Conservation (phyloP, 2,888 invertebrate genomes). For the Trichacis sp. region DNA sequence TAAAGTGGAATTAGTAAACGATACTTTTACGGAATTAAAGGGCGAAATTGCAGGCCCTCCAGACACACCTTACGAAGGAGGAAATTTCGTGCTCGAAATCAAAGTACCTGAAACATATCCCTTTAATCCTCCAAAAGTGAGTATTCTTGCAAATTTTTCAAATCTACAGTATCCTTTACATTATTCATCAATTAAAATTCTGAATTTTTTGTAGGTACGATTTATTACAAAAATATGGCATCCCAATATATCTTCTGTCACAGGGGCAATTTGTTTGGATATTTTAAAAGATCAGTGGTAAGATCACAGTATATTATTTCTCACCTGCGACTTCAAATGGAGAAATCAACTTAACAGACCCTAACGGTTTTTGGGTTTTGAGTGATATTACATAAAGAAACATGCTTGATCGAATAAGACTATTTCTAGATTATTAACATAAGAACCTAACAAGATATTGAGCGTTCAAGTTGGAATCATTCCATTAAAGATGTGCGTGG, state of each 20-base stretch:
- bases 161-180: too few species aligned
- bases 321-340: too few species aligned
- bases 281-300: conserved; percentile 96
- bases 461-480: too few species aligned
- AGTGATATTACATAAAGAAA: too few species aligned
- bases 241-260: conserved; percentile 99
- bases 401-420: too few species aligned
- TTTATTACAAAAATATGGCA: conserved; percentile 99
- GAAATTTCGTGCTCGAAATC: conserved; percentile 93
- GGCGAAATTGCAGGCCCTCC: conserved; percentile 98
- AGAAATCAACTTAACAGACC: too few species aligned
- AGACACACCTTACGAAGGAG: conserved; percentile 98
- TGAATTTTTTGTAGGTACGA: conserved; percentile 78
- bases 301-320: too few species aligned
- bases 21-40: conserved; percentile 90
- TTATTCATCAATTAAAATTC: too few species aligned
- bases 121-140: conserved; percentile 98
- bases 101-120: conserved; percentile 99
- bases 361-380: not conserved
- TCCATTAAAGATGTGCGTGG: too few species aligned
- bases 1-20: conserved; percentile 89
- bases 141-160: conserved; percentile 41
- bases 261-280: conserved; percentile 97
- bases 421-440: too few species aligned
- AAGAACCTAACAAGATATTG: too few species aligned